These are phyloP conservation scores for Neodiprion lecontei DNA, from an alignment of 1,140 invertebrate genomes.

Conservation along the genomic window DNA sequence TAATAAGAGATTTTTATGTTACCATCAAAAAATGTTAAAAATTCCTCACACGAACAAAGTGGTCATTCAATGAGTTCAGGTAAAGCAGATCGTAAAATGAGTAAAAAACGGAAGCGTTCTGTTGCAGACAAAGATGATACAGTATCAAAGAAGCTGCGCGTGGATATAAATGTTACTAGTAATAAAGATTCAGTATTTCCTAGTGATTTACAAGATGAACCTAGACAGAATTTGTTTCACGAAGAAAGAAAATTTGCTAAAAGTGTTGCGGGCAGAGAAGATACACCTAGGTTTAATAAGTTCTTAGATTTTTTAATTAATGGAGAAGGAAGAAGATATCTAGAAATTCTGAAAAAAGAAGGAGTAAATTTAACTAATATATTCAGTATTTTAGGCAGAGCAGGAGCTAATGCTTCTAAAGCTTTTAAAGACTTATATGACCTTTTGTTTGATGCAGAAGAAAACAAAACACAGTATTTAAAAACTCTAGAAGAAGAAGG, in stretches of 20 bases:
- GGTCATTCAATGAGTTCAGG: no score
- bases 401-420: constrained; percentile 23
- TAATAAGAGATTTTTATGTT: no score
- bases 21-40: no score
- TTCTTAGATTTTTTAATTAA: constrained; percentile 17
- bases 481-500: constrained; percentile 31
- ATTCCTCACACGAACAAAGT: no score
- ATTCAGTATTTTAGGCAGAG: constrained; percentile 30
- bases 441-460: constrained; percentile 38
- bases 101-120: no score
- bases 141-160: no score
- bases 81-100: no score
- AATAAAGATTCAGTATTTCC: no score
- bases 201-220: no score
- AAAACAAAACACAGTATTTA: constrained; percentile 35
- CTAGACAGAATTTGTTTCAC: background rate
- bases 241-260: background rate
- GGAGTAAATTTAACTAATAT: constrained; percentile 31
- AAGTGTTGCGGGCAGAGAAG: constrained; percentile 8
- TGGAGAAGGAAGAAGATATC: constrained; percentile 33
- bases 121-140: no score
- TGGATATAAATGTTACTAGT: no score
- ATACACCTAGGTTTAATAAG: constrained; percentile 26
- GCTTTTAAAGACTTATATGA: constrained; percentile 35
- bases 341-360: constrained; percentile 30